Evolutionary conservation across 2,797 vertebrate genomes (phyloP).

Genomic region (Ceryle rudis): DNA sequence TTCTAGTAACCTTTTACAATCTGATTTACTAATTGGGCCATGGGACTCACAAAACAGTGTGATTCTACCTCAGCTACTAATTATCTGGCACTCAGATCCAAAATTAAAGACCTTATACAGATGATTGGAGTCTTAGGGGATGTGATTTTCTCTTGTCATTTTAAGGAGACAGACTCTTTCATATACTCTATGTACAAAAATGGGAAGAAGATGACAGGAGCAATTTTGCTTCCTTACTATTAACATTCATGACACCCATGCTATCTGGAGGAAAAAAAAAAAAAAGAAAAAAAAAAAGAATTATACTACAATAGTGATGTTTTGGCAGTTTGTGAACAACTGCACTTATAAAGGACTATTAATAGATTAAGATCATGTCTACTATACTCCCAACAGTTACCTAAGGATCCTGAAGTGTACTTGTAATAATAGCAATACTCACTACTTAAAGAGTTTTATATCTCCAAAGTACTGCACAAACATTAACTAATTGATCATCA

Average conservation of each 20-base stretch:
- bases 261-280: background rate
- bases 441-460: slow-evolving; percentile 24
- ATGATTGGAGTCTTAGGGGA: background rate
- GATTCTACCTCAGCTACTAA: slow-evolving; percentile 30
- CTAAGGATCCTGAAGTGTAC: slow-evolving; percentile 48
- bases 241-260: slow-evolving; percentile 45
- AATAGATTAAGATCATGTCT: slow-evolving; percentile 68
- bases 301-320: slow-evolving; percentile 41
- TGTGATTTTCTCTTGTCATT: background rate
- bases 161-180: slow-evolving; percentile 28
- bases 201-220: slow-evolving; percentile 31
- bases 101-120: slow-evolving; percentile 30
- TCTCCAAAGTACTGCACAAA: slow-evolving; percentile 46
- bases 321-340: slow-evolving; percentile 54
- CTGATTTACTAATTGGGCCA: slow-evolving; percentile 50
- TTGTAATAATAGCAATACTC: background rate
- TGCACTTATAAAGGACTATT: slow-evolving; percentile 47
- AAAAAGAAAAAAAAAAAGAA: background rate
- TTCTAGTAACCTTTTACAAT: slow-evolving; percentile 24
- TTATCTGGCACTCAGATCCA: slow-evolving; percentile 28
- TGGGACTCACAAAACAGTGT: slow-evolving; percentile 22
- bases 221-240: slow-evolving; percentile 38
- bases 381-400: slow-evolving; percentile 53
- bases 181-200: background rate
- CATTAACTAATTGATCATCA: slow-evolving; percentile 64